A percentile compares a stretch with the other conserved stretches of the same genome.
phyloP scores from a whole-genome alignment of 2,797 vertebrate genomes.

The Psittacula derbiana region DNA sequence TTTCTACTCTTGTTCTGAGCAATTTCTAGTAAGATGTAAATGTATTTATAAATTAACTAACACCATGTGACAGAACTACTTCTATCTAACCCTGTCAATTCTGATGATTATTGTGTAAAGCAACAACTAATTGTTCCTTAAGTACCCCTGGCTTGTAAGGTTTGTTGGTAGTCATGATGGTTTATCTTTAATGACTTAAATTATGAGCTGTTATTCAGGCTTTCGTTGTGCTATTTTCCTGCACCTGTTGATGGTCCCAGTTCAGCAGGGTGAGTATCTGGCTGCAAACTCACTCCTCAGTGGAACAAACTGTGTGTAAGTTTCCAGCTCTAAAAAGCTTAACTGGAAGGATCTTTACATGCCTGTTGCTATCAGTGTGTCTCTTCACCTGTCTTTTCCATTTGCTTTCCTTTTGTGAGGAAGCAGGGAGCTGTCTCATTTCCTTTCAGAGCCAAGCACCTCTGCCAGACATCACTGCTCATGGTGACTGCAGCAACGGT shows the following conservation, averaged over 20 bases:
- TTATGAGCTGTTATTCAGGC: background rate
- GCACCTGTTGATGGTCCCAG: background rate
- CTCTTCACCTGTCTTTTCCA: background rate
- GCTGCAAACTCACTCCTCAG: background rate
- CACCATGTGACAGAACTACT: background rate
- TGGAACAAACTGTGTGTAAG: background rate
- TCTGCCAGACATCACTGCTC: background rate
- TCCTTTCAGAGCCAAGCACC: background rate
- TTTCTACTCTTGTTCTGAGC: background rate
- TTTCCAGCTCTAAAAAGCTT: background rate
- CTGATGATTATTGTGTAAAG: background rate
- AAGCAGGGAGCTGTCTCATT: background rate
- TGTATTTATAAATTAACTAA: background rate
- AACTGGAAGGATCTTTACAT: background rate
- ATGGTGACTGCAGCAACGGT: rapidly evolving
- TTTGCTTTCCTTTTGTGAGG: background rate
- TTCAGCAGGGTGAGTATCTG: background rate
- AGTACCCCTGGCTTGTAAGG: background rate
- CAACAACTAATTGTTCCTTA: background rate
- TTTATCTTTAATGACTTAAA: background rate
- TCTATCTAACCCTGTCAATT: background rate
- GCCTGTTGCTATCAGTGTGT: background rate
- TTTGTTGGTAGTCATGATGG: background rate
- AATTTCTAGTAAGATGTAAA: background rate
- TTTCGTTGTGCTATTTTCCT: background rate